Percentiles rank a stretch among this genome's conserved stretches.
These are phyloP conservation scores for Thecophora atra DNA, from an alignment of 2,888 invertebrate genomes.

Conservation along the genomic window DNA sequence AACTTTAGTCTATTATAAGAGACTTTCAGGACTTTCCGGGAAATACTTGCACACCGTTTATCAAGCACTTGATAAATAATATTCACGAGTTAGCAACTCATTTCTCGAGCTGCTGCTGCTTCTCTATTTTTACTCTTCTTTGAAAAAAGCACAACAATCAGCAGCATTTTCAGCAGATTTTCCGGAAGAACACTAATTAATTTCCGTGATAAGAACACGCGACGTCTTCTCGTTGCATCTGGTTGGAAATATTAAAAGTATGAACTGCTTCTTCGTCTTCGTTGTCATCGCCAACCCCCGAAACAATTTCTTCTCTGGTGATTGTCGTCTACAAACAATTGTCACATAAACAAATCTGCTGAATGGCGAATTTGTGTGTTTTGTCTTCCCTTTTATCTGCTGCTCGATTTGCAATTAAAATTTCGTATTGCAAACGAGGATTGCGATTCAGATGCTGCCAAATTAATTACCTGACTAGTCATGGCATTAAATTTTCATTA, in stretches of 20 bases:
- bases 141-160: slow-evolving; percentile 11
- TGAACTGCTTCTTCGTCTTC: slow-evolving; percentile 7
- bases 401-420: slow-evolving; percentile 36
- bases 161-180: neutral
- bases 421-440: slow-evolving; percentile 16
- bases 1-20: too few relatives aligned
- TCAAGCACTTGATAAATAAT: slow-evolving; percentile 23
- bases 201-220: slow-evolving; percentile 17
- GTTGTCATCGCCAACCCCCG: neutral
- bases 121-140: slow-evolving; percentile 32
- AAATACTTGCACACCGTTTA: too few relatives aligned
- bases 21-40: too few relatives aligned
- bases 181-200: slow-evolving; percentile 27
- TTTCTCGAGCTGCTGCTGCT: slow-evolving; percentile 18
- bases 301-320: slow-evolving; percentile 11
- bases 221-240: neutral
- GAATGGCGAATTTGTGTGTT: slow-evolving; percentile 23
- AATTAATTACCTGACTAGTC: slow-evolving; percentile 30
- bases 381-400: slow-evolving; percentile 31
- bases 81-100: slow-evolving; percentile 28
- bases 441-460: neutral
- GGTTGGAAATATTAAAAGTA: slow-evolving; percentile 18
- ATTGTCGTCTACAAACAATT: slow-evolving; percentile 29
- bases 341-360: slow-evolving; percentile 25
- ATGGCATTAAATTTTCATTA: slow-evolving; percentile 3